Percentiles rank a stretch among this genome's conserved stretches.
These are phyloP conservation scores for Apodemus speciosus DNA, from an alignment of 2,113 vertebrate genomes.

Conservation along the genomic window DNA sequence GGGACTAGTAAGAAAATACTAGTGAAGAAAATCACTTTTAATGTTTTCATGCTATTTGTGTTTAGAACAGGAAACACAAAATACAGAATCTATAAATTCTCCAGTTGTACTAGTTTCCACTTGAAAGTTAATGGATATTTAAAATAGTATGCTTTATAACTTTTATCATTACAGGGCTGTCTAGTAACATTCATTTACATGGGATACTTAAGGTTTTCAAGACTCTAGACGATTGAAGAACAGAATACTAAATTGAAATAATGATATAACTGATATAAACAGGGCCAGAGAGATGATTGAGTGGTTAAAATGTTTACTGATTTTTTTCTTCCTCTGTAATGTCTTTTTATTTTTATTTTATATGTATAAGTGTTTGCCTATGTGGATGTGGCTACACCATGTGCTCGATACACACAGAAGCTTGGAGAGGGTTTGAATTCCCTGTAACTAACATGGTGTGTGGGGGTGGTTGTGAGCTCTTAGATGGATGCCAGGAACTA, in stretches of 20 bases:
- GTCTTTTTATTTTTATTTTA: not conserved
- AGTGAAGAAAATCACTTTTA: not conserved
- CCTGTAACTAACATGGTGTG: not conserved
- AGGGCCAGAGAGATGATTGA: conserved; percentile 4
- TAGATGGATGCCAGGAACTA: not conserved
- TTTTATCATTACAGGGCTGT: not conserved
- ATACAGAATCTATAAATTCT: not conserved
- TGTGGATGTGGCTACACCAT: not conserved
- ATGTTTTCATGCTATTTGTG: conserved; percentile 14
- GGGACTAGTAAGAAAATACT: not conserved
- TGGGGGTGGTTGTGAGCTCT: not conserved
- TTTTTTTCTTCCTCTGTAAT: not conserved
- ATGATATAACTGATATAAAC: not conserved
- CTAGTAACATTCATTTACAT: not conserved
- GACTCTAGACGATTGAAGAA: not conserved
- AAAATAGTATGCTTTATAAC: not conserved
- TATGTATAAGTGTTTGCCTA: not conserved
- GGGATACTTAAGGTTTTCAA: not conserved
- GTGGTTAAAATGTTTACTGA: not conserved
- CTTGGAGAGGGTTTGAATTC: not conserved
- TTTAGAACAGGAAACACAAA: not conserved
- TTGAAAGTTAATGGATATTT: not conserved
- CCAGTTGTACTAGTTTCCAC: conserved; percentile 6
- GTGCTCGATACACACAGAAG: not conserved
- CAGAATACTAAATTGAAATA: conserved; percentile 7